These are phyloP conservation scores for Eretmochelys imbricata DNA, from an alignment of 2,113 vertebrate species.

Conservation along the genomic window DNA sequence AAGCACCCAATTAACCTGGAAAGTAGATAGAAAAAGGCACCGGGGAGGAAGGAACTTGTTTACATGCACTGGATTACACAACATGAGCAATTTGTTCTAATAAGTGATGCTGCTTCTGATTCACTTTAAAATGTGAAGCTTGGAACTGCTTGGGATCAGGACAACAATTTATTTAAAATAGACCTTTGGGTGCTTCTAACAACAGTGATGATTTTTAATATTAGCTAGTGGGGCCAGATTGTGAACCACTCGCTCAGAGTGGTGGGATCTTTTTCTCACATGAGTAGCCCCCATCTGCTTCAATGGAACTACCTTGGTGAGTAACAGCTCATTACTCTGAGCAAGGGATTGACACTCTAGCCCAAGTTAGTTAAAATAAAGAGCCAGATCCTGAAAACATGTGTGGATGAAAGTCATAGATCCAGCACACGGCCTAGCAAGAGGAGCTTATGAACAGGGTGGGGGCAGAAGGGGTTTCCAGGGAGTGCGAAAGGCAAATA, in stretches of 20 bases:
- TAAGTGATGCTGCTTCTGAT: constrained; percentile 32
- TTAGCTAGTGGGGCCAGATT: neutral
- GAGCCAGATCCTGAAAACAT: neutral
- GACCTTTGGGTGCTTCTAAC: neutral
- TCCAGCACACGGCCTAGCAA: neutral
- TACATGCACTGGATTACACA: neutral
- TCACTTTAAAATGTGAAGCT: constrained; percentile 55
- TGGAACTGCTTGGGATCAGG: neutral
- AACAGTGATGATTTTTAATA: neutral
- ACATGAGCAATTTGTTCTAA: neutral
- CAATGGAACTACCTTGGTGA: neutral
- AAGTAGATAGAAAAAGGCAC: neutral
- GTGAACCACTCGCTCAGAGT: neutral
- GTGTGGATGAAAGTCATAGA: neutral
- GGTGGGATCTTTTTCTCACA: rapidly evolving
- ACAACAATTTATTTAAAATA: neutral
- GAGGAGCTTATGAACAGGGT: neutral
- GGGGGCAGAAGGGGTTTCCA: neutral
- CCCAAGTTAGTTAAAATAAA: neutral
- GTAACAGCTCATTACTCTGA: neutral
- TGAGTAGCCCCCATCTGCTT: neutral
- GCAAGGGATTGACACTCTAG: neutral
- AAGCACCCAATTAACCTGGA: neutral
- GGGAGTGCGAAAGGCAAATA: neutral
- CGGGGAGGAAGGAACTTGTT: neutral